A percentile compares a stretch with the other conserved stretches of the same genome.
Evolutionary conservation across 2,888 invertebrate species (phyloP).

Genomic region (Pyrochroa serraticornis): DNA sequence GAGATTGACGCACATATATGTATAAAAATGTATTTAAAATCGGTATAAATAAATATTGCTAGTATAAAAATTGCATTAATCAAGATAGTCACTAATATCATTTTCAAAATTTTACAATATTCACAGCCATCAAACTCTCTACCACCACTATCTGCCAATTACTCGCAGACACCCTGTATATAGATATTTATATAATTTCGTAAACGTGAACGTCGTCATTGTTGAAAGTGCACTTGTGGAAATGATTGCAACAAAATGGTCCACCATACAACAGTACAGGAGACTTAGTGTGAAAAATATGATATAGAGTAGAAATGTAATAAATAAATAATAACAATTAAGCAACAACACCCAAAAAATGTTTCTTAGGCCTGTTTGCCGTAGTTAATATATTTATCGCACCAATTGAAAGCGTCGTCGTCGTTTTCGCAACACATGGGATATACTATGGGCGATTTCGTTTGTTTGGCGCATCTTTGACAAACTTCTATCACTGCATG

Average conservation of each 20-base stretch:
- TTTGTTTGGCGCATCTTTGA: slow-evolving; percentile 67
- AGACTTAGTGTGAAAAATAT: not conserved
- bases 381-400: slow-evolving; percentile 64
- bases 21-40: no score
- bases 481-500: slow-evolving; percentile 59
- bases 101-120: no score
- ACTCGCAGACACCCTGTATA: no score
- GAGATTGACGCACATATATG: not conserved
- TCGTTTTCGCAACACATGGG: slow-evolving; percentile 67
- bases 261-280: not conserved
- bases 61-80: no score
- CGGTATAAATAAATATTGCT: no score
- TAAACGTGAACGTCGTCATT: not conserved
- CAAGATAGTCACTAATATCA: no score
- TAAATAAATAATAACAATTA: not conserved
- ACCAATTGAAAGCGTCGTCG: slow-evolving; percentile 65
- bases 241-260: not conserved
- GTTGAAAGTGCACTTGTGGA: not conserved
- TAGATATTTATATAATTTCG: no score
- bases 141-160: no score
- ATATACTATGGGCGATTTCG: slow-evolving; percentile 64
- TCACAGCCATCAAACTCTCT: no score
- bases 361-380: slow-evolving; percentile 49
- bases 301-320: not conserved
- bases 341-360: not conserved